Evolutionary conservation across 2,888 invertebrate species (phyloP), one percentile per base, ranked within the genome.

Genomic region (Physocephala rufipes): DNA sequence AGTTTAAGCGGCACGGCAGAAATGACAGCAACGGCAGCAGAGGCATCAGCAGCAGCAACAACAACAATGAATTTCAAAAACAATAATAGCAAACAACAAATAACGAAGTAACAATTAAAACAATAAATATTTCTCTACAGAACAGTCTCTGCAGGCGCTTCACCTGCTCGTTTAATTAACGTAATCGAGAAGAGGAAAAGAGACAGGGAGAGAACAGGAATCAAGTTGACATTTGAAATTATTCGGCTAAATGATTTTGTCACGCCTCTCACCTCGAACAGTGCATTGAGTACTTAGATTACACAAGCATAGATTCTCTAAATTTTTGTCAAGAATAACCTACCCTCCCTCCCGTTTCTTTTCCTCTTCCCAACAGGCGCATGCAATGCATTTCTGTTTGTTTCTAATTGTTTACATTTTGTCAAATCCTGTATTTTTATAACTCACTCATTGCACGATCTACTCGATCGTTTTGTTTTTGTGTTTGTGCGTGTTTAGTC

Each of bases 341-440:
- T n/a, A n/a, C n/a, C n/a, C 45, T 45, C 45, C 15, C 58, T 58
- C 58, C 19, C 62, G 30, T 4, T 26, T 13, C 26, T 19, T 24
- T 51, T 26, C 28, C 24, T 49, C 28, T n/a, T 19, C 21, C 67
- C 36, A n/a, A n/a, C n/a, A n/a, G n/a, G n/a, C n/a, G n/a, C n/a
- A n/a, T n/a, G n/a, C n/a, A n/a, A n/a, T n/a, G n/a, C n/a, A n/a
- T n/a, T n/a, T n/a, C n/a, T n/a, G n/a, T n/a, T n/a, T 4, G 66
- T 72, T 65, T 71, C 74, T 74, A 73, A 73, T 73, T 71, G 71
- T 73, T 71, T 72, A 67, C 72, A 72, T 70, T 76, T 76, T 76
- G 74, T 76, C 74, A 74, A 76, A 71, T 76, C 71, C 73, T 36
- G 5, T 76, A 74, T 76, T 76, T 76, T 74, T 76, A 74, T 74